Evolutionary conservation across 2,797 vertebrate genomes (phyloP), one percentile per base, ranked within the genome.

Genomic region (Platyrinchus mystaceus): DNA sequence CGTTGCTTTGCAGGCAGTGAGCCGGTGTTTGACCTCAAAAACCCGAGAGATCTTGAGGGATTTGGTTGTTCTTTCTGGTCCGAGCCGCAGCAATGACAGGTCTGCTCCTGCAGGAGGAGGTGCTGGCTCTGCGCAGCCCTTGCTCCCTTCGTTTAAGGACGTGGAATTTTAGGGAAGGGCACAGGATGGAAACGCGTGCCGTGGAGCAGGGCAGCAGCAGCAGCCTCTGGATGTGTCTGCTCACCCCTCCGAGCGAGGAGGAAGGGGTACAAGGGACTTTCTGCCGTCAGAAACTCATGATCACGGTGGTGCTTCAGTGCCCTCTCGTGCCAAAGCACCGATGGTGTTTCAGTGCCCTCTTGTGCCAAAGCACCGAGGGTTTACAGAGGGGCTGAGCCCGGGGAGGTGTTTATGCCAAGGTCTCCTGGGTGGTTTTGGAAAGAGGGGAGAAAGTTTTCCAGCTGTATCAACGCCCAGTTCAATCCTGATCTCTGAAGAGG

Each of bases 301-400:
- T 37, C 11, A 5, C 2, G 0, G 30, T 4, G 74, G 77, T 55
- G 74, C 47, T 58, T 62, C 84, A 76, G 89, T 90, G 92, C 94
- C 90, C 94, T 79, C 96, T 92, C 66, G 86, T 93, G 96, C 69
- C 59, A 55, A 16, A 66, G 47, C 56, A 26, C 34, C 20, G 68
- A 34, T 6, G 60, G 76, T 55, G 79, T 47, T 55, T 44, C 82
- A 70, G 75, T 85, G 85, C 93, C 82, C 90, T 77, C 95, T 90
- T 70, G 85, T 93, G 95, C 63, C 47, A 64, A 11, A 63, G 12
- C 30, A n/a, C 39, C 14, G 64, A 32, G 53, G 28, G 14, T 43
- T 59, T 14, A 7, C 3, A 6, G 46, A 82, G 18, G 10, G 20
- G 21, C 32, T 52, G 73, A 93, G 36, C 47, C 26, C 1, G 1